Evolutionary conservation across 1,140 invertebrate species (phyloP).

Genomic region (Drosophila insularis): DNA sequence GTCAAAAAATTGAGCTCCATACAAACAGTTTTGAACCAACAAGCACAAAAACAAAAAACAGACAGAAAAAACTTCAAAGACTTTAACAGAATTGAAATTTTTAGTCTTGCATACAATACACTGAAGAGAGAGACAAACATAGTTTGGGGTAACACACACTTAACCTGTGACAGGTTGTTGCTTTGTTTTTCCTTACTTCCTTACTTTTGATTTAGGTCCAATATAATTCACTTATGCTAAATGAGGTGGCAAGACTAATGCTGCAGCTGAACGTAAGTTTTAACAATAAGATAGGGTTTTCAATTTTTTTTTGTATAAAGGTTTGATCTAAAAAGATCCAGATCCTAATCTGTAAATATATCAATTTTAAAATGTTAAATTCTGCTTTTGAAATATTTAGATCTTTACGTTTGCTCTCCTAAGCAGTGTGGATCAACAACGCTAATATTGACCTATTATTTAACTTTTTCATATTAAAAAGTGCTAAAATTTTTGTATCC

Average conservation of each 20-base stretch:
- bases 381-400: too few relatives aligned
- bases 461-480: too few relatives aligned
- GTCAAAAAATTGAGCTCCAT: conserved; percentile 40
- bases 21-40: conserved; percentile 1
- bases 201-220: neutral
- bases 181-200: neutral
- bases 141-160: conserved; percentile 3
- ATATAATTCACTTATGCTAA: conserved; percentile 1
- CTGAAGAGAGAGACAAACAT: neutral
- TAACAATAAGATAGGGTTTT: too few relatives aligned
- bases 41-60: neutral
- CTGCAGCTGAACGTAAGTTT: neutral
- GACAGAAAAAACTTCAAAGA: neutral
- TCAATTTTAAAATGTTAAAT: too few relatives aligned
- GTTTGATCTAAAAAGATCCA: too few relatives aligned
- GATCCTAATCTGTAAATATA: too few relatives aligned
- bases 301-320: too few relatives aligned
- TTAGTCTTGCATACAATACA: neutral
- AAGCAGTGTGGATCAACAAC: too few relatives aligned
- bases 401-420: too few relatives aligned
- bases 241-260: neutral
- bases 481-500: neutral
- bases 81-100: neutral
- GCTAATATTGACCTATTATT: too few relatives aligned
- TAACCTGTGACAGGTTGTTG: conserved; percentile 6